These are phyloP conservation scores for Lasioglossum albipes DNA, from an alignment of 1,140 invertebrate species.

Conservation along the genomic window DNA sequence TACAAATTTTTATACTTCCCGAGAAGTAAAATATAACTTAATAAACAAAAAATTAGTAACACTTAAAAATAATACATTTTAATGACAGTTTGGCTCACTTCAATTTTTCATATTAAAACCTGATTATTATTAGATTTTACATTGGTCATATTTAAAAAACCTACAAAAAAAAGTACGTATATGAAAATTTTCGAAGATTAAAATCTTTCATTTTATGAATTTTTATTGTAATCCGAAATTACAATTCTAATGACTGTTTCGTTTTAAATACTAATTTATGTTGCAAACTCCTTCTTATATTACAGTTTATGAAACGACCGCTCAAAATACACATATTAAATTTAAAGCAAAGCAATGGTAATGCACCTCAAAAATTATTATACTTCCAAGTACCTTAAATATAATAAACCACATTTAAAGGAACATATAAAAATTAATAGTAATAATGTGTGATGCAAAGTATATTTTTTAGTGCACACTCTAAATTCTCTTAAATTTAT, in stretches of 20 bases:
- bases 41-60: not conserved
- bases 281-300: constrained; percentile 6
- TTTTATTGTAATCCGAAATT: constrained; percentile 9
- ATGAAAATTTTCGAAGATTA: not conserved
- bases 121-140: not conserved
- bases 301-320: not conserved
- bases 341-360: not conserved
- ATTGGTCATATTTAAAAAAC: not conserved
- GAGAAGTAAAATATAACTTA: not conserved
- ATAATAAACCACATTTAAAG: not conserved
- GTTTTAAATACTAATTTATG: not conserved
- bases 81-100: not conserved
- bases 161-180: not conserved
- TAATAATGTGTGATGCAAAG: not conserved
- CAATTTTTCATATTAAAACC: not conserved
- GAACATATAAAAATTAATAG: constrained; percentile 21
- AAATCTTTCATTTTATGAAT: not conserved
- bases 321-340: not conserved
- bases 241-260: constrained; percentile 3
- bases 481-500: constrained; percentile 10
- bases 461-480: not conserved
- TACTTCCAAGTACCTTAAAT: not conserved
- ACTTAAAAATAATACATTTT: not conserved
- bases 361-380: not conserved
- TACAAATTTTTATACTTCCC: not conserved